Conservation (phyloP, 1,140 invertebrate species). For the Panonychus citri region DNA sequence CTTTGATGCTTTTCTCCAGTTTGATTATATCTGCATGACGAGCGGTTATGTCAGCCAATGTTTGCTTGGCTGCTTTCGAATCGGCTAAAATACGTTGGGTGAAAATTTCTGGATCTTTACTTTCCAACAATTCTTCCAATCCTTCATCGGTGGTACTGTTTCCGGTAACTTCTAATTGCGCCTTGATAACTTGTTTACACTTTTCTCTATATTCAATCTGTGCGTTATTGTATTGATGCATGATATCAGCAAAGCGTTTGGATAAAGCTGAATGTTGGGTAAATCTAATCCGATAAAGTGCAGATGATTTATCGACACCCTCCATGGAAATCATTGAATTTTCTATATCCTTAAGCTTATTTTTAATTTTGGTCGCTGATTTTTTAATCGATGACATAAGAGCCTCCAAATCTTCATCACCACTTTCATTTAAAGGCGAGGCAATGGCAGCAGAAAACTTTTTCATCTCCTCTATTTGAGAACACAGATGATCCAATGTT, state of each 20-base stretch:
- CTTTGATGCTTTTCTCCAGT: background rate
- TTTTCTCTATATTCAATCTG: constrained; percentile 37
- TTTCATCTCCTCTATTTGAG: background rate
- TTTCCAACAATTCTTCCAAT: constrained; percentile 2
- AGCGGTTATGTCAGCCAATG: background rate
- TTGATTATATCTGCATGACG: background rate
- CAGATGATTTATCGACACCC: background rate
- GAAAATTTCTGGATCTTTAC: background rate
- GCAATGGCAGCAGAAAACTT: background rate
- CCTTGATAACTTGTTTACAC: constrained; percentile 35
- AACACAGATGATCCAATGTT: background rate
- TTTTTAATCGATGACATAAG: background rate
- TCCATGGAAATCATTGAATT: background rate
- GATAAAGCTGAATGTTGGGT: constrained; percentile 40
- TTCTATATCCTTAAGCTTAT: background rate
- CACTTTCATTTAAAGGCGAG: background rate
- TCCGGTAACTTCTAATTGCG: constrained; percentile 34
- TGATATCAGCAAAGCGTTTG: constrained; percentile 34
- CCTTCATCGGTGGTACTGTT: background rate
- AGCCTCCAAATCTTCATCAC: background rate
- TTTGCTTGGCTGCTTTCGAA: background rate
- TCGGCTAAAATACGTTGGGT: background rate
- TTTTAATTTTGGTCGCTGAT: background rate
- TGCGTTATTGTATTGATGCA: constrained; percentile 37
- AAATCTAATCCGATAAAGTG: constrained; percentile 96